Conservation (phyloP, 2,113 vertebrate genomes). For the Grammomys dolichurus region DNA sequence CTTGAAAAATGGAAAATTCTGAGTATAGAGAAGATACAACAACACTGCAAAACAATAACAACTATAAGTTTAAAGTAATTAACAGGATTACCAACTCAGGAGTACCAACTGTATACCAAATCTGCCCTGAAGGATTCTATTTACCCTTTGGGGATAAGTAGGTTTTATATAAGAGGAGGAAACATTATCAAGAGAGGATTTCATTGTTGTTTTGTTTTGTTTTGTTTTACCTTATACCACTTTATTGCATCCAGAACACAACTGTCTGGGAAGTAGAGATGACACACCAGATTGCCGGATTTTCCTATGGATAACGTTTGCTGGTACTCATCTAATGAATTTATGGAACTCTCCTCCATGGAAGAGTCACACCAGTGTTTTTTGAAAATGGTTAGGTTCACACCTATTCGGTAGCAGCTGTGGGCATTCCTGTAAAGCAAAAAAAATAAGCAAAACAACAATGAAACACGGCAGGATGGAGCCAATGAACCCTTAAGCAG, state of each 20-base stretch:
- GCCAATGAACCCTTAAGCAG: neutral
- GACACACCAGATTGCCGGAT: conserved; percentile 14
- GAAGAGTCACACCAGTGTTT: neutral
- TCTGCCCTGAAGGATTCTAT: neutral
- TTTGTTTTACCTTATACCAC: conserved; percentile 81
- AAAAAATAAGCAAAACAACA: neutral
- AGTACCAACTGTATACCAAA: neutral
- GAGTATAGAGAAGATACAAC: neutral
- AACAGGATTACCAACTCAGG: neutral
- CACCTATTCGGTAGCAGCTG: conserved; percentile 29
- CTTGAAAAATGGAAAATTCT: neutral
- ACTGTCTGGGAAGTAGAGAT: conserved; percentile 70
- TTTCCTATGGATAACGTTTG: conserved; percentile 59
- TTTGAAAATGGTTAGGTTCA: conserved; percentile 70
- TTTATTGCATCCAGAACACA: conserved; percentile 49
- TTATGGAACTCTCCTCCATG: rapidly evolving
- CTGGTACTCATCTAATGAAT: conserved; percentile 3
- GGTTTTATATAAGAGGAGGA: neutral
- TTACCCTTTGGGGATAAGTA: neutral
- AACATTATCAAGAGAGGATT: neutral
- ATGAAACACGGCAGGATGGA: neutral
- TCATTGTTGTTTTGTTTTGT: neutral
- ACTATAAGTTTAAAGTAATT: neutral
- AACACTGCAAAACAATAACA: neutral
- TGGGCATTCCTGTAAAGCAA: conserved; percentile 56